Evolutionary conservation across 2,113 vertebrate species (phyloP).

Genomic region (Plecotus auritus): DNA sequence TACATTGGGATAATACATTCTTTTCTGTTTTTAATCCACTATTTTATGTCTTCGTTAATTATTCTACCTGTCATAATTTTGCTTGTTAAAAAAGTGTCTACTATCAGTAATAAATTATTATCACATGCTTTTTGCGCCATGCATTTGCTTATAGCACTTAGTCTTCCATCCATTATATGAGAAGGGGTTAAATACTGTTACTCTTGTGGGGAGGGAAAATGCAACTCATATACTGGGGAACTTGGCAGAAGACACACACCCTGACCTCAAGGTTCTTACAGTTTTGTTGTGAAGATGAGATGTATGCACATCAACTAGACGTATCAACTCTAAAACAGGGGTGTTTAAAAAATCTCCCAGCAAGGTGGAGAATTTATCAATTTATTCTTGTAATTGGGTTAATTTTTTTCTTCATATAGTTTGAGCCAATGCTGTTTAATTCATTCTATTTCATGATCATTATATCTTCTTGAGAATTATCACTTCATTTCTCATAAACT

Average conservation of each 20-base stretch:
- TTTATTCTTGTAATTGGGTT: background rate
- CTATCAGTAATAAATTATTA: slow-evolving; percentile 18
- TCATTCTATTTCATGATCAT: background rate
- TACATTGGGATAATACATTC: background rate
- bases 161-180: background rate
- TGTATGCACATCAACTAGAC: background rate
- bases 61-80: slow-evolving; percentile 29
- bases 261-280: background rate
- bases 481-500: slow-evolving; percentile 17
- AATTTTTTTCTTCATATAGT: slow-evolving; percentile 1
- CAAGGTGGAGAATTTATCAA: background rate
- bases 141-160: background rate
- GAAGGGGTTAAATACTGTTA: background rate
- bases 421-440: background rate
- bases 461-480: background rate
- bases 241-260: background rate
- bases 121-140: background rate
- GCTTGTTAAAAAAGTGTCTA: slow-evolving; percentile 30
- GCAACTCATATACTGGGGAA: background rate
- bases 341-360: background rate
- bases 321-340: background rate
- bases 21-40: slow-evolving; percentile 18
- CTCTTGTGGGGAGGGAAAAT: background rate
- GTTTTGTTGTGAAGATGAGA: background rate
- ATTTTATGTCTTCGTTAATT: slow-evolving; percentile 49